These are phyloP conservation scores for Girardinus metallicus DNA, from an alignment of 2,797 vertebrate species.

Conservation along the genomic window DNA sequence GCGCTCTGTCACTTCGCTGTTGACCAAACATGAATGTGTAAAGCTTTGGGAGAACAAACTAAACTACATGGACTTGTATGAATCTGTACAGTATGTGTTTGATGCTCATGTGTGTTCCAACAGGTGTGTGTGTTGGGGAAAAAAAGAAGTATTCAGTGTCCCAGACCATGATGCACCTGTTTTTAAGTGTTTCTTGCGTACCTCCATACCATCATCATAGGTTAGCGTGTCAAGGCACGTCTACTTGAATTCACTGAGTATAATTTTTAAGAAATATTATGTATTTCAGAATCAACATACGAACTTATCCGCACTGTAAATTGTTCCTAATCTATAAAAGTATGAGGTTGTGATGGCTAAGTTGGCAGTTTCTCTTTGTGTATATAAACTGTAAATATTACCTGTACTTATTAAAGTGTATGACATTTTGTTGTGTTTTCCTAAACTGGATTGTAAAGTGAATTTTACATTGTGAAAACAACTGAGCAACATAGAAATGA, in stretches of 20 bases:
- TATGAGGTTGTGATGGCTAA: slow-evolving; percentile 69
- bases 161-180: slow-evolving; percentile 65
- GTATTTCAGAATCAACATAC: slow-evolving; percentile 55
- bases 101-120: slow-evolving; percentile 47
- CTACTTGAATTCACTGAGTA: slow-evolving; percentile 68
- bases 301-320: slow-evolving; percentile 72
- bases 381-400: slow-evolving; percentile 83
- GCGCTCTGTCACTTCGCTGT: slow-evolving; percentile 46
- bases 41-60: slow-evolving; percentile 58
- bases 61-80: slow-evolving; percentile 38
- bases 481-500: slow-evolving; percentile 27
- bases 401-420: slow-evolving; percentile 82
- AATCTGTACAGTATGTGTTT: slow-evolving; percentile 73
- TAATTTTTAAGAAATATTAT: slow-evolving; percentile 41
- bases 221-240: slow-evolving; percentile 70
- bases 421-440: slow-evolving; percentile 79
- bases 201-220: slow-evolving; percentile 64
- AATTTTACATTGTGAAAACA: slow-evolving; percentile 53
- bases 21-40: slow-evolving; percentile 71
- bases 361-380: slow-evolving; percentile 70
- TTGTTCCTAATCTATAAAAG: slow-evolving; percentile 66
- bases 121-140: slow-evolving; percentile 21
- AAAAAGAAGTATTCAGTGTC: slow-evolving; percentile 54
- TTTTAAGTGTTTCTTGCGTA: slow-evolving; percentile 61
- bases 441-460: slow-evolving; percentile 64